Base-by-base conservation (phyloP, 2,113 vertebrate genomes). In the Emydocephalus ijimae region DNA sequence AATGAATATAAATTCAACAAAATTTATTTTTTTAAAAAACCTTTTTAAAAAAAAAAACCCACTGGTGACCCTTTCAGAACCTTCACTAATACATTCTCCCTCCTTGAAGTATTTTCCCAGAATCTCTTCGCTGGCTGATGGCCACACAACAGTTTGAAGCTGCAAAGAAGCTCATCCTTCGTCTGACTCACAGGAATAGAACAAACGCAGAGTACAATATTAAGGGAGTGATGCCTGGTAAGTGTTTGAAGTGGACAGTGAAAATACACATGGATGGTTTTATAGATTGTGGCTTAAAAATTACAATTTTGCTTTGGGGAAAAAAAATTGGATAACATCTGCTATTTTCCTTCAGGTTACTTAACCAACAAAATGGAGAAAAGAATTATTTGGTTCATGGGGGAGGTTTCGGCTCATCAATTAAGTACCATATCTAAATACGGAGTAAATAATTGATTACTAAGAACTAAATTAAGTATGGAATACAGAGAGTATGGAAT, bases 71-170 rank as follows among this genome's bases (percentile, higher is more conserved):
- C 34, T 20, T 0, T 26, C 50, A 74, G 92, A 93, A 54, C 0
- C 2, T 24, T 90, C n/a, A 88, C 69, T 90, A 21, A 61, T 9
- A 8, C 52, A n/a, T 92, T 92, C 95, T 94, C 10, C 1, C 96
- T 86, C 95, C 86, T 92, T 93, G 1, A 94, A 99, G 99, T 98
- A 96, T 99, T 95, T 99, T 99, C 94, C 99, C 99, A 0, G 99
- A 99, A 96, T 99, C 99, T 5, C 97, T 99, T 93, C 98, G 99
- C 92, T 99, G 99, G 99, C 96, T 99, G 94, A 98, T 99, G 98
- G 99, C 99, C 94, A 99, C 99, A 23, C 98, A 99, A 93, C 99
- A 99, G 96, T 99, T 99, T 96, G 98, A 98, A 92, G 95, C 98
- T 10, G 98, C 99, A 50, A 99, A 99, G 97, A 97, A 97, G 85